phyloP scores from a whole-genome alignment of 2,888 invertebrate genomes.

The Drosophila glabriapex region DNA sequence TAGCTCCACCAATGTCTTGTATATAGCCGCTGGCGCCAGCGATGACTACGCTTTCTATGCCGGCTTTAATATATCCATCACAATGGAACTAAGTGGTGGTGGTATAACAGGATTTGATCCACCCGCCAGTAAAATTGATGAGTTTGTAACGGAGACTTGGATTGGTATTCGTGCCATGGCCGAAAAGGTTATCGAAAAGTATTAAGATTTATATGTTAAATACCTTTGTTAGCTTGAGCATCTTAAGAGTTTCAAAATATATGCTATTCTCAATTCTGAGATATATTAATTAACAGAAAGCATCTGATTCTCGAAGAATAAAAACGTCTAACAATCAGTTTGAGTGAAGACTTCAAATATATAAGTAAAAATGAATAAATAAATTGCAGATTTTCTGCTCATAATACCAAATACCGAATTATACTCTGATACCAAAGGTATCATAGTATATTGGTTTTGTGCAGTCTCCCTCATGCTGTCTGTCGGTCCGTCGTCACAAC shows the following conservation, averaged over 20 bases:
- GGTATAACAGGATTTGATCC: conserved; percentile 87
- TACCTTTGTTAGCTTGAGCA: background rate
- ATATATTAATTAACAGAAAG: background rate
- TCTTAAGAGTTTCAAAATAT: conserved; percentile 7
- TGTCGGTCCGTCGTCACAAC: no score
- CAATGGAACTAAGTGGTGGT: conserved; percentile 88
- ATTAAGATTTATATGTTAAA: conserved; percentile 34
- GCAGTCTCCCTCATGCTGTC: no score
- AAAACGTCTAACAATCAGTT: background rate
- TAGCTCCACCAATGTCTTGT: conserved; percentile 86
- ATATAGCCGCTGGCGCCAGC: conserved; percentile 87
- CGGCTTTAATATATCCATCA: conserved; percentile 88
- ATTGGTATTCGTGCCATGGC: conserved; percentile 84
- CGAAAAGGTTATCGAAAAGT: conserved; percentile 76
- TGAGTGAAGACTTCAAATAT: background rate
- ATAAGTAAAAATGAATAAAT: background rate
- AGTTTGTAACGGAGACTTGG: conserved; percentile 88
- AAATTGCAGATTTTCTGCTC: background rate
- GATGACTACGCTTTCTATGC: conserved; percentile 88
- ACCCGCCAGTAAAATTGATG: conserved; percentile 86
- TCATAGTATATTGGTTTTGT: no score
- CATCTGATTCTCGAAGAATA: background rate
- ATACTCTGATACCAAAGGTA: no score
- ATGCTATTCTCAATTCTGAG: background rate
- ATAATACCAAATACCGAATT: background rate